phyloP scores from a whole-genome alignment of 2,888 invertebrate genomes.

The Anarsia innoxiella region DNA sequence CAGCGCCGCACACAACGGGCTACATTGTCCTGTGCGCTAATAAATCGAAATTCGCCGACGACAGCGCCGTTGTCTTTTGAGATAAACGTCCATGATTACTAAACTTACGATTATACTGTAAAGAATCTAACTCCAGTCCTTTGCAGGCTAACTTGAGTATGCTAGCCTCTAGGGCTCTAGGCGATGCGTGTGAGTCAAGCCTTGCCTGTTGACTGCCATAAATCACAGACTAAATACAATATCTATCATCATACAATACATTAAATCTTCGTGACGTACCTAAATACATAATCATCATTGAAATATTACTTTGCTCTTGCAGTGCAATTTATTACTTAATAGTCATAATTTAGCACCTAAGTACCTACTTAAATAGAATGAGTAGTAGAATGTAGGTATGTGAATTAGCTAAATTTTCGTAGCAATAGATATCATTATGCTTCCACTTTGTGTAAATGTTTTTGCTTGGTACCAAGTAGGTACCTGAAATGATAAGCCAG shows the following conservation, averaged over 20 bases:
- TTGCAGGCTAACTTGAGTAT: constrained; percentile 6
- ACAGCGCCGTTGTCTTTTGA: constrained; percentile 46
- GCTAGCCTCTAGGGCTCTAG: constrained; percentile 18
- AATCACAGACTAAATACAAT: constrained; percentile 32
- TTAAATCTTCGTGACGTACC: constrained; percentile 5
- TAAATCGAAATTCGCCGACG: constrained; percentile 62
- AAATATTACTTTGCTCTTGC: constrained; percentile 8
- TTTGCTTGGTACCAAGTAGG: too few relatives aligned
- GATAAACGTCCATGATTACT: constrained; percentile 53
- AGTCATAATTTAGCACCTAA: too few relatives aligned
- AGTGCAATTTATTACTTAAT: too few relatives aligned
- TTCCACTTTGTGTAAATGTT: too few relatives aligned
- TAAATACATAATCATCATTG: constrained; percentile 5
- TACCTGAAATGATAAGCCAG: too few relatives aligned
- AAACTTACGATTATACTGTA: constrained; percentile 42
- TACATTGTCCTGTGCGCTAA: constrained; percentile 47
- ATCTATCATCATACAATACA: too few relatives aligned
- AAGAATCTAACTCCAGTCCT: constrained; percentile 29
- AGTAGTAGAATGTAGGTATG: too few relatives aligned
- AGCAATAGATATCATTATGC: too few relatives aligned
- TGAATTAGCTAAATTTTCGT: too few relatives aligned
- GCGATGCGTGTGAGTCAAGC: constrained; percentile 17
- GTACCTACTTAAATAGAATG: too few relatives aligned
- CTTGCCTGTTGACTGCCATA: constrained; percentile 22
- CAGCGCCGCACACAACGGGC: constrained; percentile 56